Conservation (phyloP, 2,888 invertebrate genomes). For the Drosophila mercatorum region DNA sequence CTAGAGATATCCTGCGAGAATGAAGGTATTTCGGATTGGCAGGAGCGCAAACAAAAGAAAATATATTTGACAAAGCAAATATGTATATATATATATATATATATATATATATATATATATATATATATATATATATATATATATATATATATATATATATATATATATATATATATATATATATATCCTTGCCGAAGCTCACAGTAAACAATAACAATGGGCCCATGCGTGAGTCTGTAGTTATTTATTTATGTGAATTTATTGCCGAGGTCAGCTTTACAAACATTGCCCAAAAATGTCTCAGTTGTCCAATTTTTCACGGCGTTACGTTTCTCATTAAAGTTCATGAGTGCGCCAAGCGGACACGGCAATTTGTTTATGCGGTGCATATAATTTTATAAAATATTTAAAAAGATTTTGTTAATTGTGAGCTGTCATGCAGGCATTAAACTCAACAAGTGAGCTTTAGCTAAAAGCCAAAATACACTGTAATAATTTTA, state of each 20-base stretch:
- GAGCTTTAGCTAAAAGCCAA: not conserved
- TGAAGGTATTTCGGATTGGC: not conserved
- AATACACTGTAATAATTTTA: not conserved
- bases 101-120: slow-evolving; percentile 8
- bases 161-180: slow-evolving; percentile 16
- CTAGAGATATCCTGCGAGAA: not conserved
- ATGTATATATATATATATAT: not conserved
- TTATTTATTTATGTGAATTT: slow-evolving; percentile 36
- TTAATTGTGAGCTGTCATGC: slow-evolving; percentile 26
- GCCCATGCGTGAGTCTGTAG: not conserved
- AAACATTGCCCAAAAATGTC: slow-evolving; percentile 12
- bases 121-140: slow-evolving; percentile 14
- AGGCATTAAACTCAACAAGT: not conserved
- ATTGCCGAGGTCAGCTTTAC: slow-evolving; percentile 10
- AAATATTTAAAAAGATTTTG: slow-evolving; percentile 51
- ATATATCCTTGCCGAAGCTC: slow-evolving; percentile 13
- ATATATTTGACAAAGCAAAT: not conserved
- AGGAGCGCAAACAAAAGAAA: not conserved
- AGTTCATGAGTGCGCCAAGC: slow-evolving; percentile 17
- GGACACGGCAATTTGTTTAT: not conserved
- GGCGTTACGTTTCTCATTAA: slow-evolving; percentile 19
- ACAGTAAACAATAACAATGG: slow-evolving; percentile 23
- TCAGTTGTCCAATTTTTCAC: slow-evolving; percentile 12
- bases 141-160: not conserved
- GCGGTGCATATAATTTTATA: slow-evolving; percentile 39